Base-by-base conservation (phyloP, 1,140 invertebrate genomes). In the Bombus superbus region DNA sequence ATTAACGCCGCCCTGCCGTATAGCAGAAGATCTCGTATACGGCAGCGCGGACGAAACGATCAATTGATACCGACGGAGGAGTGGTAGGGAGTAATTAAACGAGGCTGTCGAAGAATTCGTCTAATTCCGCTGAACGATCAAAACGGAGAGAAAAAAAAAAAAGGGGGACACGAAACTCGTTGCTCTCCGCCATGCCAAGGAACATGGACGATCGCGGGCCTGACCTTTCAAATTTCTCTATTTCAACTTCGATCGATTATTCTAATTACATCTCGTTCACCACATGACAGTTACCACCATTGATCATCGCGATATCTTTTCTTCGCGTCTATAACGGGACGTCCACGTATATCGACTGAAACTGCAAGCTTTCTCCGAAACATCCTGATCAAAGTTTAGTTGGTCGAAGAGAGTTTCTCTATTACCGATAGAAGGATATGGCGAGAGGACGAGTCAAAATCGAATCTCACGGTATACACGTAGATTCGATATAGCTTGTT, bases 61-160 rank as follows among this genome's bases (percentile, higher is more conserved):
- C 81, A 88, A 86, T 89, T 83, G 53, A 77, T 86, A 64, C 32
- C 18, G 18, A 28, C n/a, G 57, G 47, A n/a, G 69, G 79, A 44
- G 81, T n/a, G 25, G 57, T 77, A 42, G 75, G 69, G 77, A 62
- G 75, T 78, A 69, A 82, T 80, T 80, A 75, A 79, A 68, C 57
- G 74, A 73, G 78, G 32, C 57, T 66, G 75, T 38, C 32, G 68
- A 64, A 80, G 66, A 79, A 85, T 85, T 80, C 76, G 76, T 72
- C 53, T 80, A 80, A 85, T 85, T 73, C 76, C 53, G 53, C 28
- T 40, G 74, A 83, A 83, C 62, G 62, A 77, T 68, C 18, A 22
- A 44, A 25, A 53, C 18, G 28, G 69, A 22, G 38, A 1, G 6
- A 18, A 62, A 47, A 8, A 18, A 62, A 47, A 8, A n/a, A 42